Conservation (phyloP, 2,113 vertebrate genomes). For the Heloderma charlesbogerti region DNA sequence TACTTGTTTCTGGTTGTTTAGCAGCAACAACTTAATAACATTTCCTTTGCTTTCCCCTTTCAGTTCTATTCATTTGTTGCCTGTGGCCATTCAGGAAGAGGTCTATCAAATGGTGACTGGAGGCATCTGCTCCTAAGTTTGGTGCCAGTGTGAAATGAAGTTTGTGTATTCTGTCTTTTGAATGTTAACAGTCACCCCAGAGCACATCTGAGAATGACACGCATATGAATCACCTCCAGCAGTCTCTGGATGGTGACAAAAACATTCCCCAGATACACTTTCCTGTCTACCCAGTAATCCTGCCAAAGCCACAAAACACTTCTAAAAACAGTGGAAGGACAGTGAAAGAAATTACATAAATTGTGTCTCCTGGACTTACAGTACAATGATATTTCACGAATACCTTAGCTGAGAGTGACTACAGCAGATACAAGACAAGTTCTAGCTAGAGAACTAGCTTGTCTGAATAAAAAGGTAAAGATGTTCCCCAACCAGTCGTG, state of each 20-base stretch:
- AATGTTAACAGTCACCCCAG: no score
- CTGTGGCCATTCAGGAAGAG: no score
- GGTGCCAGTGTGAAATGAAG: no score
- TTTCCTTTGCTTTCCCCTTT: no score
- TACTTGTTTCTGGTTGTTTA: no score
- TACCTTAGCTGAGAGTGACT: neutral
- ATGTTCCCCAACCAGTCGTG: neutral
- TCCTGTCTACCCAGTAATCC: neutral
- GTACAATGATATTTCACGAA: neutral
- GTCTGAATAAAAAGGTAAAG: no score
- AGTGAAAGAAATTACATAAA: neutral
- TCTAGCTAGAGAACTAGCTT: neutral
- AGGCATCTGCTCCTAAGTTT: no score
- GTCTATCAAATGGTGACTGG: no score
- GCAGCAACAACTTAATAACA: no score
- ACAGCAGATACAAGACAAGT: neutral
- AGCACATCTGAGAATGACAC: neutral
- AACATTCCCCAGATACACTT: neutral
- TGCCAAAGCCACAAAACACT: neutral
- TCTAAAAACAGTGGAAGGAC: neutral
- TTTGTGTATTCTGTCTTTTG: no score
- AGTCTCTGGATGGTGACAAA: neutral
- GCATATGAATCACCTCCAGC: no score
- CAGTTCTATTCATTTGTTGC: no score
- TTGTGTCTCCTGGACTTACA: neutral